Evolutionary conservation across 1,140 invertebrate species (phyloP).

Genomic region (Metopolophium dirhodum): DNA sequence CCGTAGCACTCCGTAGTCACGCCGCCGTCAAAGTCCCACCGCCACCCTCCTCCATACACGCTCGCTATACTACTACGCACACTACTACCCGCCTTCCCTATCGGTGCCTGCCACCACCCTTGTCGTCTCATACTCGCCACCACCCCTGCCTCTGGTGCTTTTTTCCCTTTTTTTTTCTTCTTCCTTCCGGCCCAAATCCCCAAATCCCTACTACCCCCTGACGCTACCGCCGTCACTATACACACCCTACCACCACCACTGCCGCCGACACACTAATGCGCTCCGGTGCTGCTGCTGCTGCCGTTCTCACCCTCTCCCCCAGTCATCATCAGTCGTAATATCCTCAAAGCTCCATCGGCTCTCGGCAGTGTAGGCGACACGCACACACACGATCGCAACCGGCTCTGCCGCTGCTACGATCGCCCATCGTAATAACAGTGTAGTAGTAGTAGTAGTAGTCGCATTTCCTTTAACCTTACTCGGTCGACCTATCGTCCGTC

Average conservation of each 20-base stretch:
- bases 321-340: constrained; percentile 47
- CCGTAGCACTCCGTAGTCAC: constrained; percentile 41
- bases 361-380: constrained; percentile 28
- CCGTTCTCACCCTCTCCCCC: constrained; percentile 36
- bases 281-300: constrained; percentile 24
- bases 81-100: neutral
- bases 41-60: neutral
- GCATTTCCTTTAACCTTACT: constrained; percentile 48
- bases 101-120: neutral
- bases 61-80: constrained; percentile 10
- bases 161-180: constrained; percentile 45
- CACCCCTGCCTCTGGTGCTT: neutral
- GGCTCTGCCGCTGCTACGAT: constrained; percentile 30
- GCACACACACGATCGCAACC: constrained; percentile 23
- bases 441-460: constrained; percentile 33
- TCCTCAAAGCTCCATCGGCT: constrained; percentile 49
- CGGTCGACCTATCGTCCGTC: constrained; percentile 37
- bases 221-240: constrained; percentile 14
- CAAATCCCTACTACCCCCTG: constrained; percentile 37
- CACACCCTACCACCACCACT: constrained; percentile 18
- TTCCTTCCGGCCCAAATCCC: constrained; percentile 52
- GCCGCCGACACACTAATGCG: constrained; percentile 33
- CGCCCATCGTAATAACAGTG: constrained; percentile 19
- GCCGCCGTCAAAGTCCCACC: constrained; percentile 47
- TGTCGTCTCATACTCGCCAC: neutral